These are phyloP conservation scores for Noctua comes DNA, from an alignment of 2,888 invertebrate species.

Conservation along the genomic window DNA sequence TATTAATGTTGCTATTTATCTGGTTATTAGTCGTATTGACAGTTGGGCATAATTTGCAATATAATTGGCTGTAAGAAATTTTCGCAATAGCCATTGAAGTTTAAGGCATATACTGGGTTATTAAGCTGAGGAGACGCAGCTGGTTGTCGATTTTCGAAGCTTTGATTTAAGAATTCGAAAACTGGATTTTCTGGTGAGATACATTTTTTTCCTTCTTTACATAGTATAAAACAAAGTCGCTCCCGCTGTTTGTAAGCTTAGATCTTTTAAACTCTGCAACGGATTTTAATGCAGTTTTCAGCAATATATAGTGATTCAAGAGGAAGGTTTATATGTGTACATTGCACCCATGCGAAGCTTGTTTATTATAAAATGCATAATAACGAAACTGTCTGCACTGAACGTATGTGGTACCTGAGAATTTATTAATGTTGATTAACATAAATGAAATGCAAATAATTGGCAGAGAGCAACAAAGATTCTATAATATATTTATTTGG, in stretches of 20 bases:
- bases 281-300: too few species aligned
- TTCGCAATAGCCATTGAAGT: conserved; percentile 23
- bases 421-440: too few species aligned
- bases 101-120: conserved; percentile 20
- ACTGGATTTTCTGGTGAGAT: conserved; percentile 12
- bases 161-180: background rate
- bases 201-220: conserved; percentile 20
- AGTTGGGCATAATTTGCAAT: conserved; percentile 38
- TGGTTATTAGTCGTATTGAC: conserved; percentile 46
- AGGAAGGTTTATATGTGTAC: too few species aligned
- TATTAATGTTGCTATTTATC: conserved; percentile 58
- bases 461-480: background rate
- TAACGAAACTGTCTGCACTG: background rate
- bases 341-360: too few species aligned
- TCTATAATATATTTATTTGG: background rate
- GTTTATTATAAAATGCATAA: background rate
- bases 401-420: background rate
- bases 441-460: background rate
- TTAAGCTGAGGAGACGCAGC: background rate
- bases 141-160: conserved; percentile 12
- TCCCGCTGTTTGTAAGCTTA: too few species aligned
- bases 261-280: too few species aligned
- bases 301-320: too few species aligned
- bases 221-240: too few species aligned
- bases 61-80: conserved; percentile 27